Percentiles rank a stretch among this genome's conserved stretches.
Conservation (phyloP, 1,140 invertebrate species). For the Trichonephila inaurata region DNA sequence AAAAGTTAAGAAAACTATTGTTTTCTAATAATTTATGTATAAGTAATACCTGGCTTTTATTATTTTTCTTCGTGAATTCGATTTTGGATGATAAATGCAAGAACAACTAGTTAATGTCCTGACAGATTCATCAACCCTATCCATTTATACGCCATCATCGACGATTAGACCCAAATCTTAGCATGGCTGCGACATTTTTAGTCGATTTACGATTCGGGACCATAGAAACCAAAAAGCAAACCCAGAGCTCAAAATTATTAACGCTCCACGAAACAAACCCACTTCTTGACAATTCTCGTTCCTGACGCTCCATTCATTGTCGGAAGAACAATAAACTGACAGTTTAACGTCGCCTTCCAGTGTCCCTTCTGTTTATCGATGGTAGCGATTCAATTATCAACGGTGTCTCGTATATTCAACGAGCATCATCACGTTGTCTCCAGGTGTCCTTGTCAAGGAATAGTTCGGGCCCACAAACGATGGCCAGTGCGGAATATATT, state of each 20-base stretch:
- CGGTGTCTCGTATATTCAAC: conserved; percentile 74
- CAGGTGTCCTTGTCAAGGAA: conserved; percentile 75
- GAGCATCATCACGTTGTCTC: conserved; percentile 70
- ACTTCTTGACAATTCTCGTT: conserved; percentile 17
- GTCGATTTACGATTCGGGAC: background rate
- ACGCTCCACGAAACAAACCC: background rate
- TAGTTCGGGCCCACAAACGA: conserved; percentile 6
- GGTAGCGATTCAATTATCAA: conserved; percentile 75
- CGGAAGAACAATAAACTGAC: conserved; percentile 55
- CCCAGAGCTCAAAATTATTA: background rate
- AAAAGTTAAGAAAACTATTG: too few species aligned
- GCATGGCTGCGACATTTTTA: background rate
- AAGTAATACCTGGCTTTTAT: too few species aligned
- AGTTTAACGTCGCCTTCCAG: conserved; percentile 50
- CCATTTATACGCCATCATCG: too few species aligned
- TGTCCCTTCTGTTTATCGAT: conserved; percentile 60
- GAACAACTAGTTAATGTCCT: too few species aligned
- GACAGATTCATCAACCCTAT: too few species aligned
- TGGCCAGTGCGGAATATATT: conserved; percentile 45
- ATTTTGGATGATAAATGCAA: too few species aligned
- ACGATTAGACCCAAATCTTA: background rate
- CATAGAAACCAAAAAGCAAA: background rate
- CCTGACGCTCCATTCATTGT: conserved; percentile 28
- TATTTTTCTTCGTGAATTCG: too few species aligned
- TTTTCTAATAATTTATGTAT: too few species aligned